Evolutionary conservation across 2,113 vertebrate species (phyloP), one percentile per base, ranked within the genome.

Genomic region (Protobothrops flavoviridis): DNA sequence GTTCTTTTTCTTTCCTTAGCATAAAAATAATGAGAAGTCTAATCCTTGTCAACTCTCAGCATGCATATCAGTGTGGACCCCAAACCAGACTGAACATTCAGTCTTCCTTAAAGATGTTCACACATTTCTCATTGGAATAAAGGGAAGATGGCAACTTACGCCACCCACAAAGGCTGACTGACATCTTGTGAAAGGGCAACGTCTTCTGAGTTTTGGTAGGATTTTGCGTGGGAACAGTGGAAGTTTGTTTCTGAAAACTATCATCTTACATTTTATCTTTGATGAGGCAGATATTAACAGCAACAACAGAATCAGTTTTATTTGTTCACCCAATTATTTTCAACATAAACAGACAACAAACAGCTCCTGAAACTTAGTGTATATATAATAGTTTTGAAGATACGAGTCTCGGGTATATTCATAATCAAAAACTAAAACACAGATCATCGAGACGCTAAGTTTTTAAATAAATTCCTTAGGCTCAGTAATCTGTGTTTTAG

Each of bases 21-120:
- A 81, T 33, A 55, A 88, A 43, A 74, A 85, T 48, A 90, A 59
- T 13, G 64, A 56, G 12, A 90, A 81, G 59, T 52, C 33, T 55
- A 81, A 93, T 93, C 93, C 92, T 91, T 93, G 55, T 81, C 92
- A 95, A 87, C 92, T 94, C 92, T 57, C 94, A 64, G 87, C 93
- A 93, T 91, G 56, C 92, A 74, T 95, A 95, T 93, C 94, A 96
- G 0, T 11, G 85, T 88, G 55, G 91, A 59, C 33, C 81, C 86
- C 93, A 96, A 90, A 90, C 92, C 89, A 94, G 91, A 93, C 94
- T 94, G 91, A 91, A 92, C 91, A 93, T 59, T 96, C 95, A 90
- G 93, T 20, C 0, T 93, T 88, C 33, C 89, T 95, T 91, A 81
- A 94, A 88, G 7, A 87, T 48, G 61, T 53, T 87, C 29, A 20